These are phyloP conservation scores for Amphipoea oculea DNA, from an alignment of 2,888 invertebrate species.

Conservation along the genomic window DNA sequence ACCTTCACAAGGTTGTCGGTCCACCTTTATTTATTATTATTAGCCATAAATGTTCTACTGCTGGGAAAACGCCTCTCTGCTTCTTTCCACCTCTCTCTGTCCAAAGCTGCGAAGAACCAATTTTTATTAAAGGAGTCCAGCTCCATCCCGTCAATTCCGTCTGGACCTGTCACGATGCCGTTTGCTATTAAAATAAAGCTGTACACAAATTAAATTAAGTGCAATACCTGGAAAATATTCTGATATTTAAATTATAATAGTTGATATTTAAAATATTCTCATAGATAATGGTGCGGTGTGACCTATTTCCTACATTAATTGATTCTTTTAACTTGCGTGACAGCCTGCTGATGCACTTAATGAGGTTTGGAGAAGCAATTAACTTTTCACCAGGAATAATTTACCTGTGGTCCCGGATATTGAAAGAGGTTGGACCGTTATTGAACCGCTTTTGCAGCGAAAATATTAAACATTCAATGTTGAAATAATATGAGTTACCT, in stretches of 20 bases:
- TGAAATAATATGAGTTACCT: neutral
- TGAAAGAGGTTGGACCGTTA: slow-evolving; percentile 7
- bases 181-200: neutral
- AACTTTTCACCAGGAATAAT: slow-evolving; percentile 31
- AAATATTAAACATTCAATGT: neutral
- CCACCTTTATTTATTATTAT: neutral
- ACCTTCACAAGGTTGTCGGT: no score
- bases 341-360: slow-evolving; percentile 32
- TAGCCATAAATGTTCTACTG: no score
- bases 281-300: slow-evolving; percentile 10
- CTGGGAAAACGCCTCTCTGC: no score
- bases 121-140: neutral
- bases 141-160: neutral
- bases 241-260: neutral
- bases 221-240: no score
- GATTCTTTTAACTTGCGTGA: slow-evolving; percentile 22
- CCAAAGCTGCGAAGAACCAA: no score
- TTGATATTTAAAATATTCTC: neutral
- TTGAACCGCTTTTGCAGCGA: slow-evolving; percentile 7
- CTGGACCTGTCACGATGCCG: no score
- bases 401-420: slow-evolving; percentile 14
- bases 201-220: no score
- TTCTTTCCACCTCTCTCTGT: no score
- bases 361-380: slow-evolving; percentile 27
- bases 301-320: slow-evolving; percentile 21